phyloP scores from a whole-genome alignment of 1,140 invertebrate genomes.

The Lordiphosa collinella region DNA sequence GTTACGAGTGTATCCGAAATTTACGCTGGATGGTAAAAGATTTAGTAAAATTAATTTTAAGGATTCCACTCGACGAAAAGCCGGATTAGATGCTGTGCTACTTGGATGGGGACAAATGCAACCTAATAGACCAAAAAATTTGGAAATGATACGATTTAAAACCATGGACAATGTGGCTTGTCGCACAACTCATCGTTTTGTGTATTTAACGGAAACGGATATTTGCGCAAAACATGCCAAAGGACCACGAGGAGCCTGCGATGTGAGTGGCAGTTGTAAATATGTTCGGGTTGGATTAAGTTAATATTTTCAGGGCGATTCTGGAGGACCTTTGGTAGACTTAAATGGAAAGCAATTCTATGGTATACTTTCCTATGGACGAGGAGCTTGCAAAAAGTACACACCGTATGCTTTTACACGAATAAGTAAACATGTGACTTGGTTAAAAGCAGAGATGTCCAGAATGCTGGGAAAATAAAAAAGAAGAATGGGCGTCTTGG shows the following conservation, averaged over 20 bases:
- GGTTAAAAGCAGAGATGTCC: slow-evolving; percentile 35
- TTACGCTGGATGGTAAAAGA: slow-evolving; percentile 21
- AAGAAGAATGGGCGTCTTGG: too few species aligned
- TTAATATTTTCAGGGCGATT: slow-evolving; percentile 45
- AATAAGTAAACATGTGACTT: slow-evolving; percentile 25
- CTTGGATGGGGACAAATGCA: slow-evolving; percentile 45
- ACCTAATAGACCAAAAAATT: neutral
- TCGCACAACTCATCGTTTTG: slow-evolving; percentile 4
- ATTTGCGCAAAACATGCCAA: slow-evolving; percentile 39
- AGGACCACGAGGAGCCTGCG: slow-evolving; percentile 42
- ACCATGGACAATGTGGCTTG: slow-evolving; percentile 29
- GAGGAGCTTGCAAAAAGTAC: slow-evolving; percentile 20
- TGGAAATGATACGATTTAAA: slow-evolving; percentile 22
- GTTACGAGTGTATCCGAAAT: slow-evolving; percentile 19
- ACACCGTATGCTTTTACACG: slow-evolving; percentile 47
- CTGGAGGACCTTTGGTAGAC: slow-evolving; percentile 46
- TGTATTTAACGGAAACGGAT: slow-evolving; percentile 25
- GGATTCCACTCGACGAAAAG: neutral
- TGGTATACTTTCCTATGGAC: slow-evolving; percentile 49
- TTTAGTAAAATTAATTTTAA: slow-evolving; percentile 21
- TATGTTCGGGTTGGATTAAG: neutral
- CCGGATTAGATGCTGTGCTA: neutral
- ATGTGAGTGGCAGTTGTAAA: slow-evolving; percentile 24
- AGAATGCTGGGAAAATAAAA: neutral
- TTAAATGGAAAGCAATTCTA: neutral